Base-by-base conservation (phyloP, 2,888 invertebrate species). In the Idaea aversata region DNA sequence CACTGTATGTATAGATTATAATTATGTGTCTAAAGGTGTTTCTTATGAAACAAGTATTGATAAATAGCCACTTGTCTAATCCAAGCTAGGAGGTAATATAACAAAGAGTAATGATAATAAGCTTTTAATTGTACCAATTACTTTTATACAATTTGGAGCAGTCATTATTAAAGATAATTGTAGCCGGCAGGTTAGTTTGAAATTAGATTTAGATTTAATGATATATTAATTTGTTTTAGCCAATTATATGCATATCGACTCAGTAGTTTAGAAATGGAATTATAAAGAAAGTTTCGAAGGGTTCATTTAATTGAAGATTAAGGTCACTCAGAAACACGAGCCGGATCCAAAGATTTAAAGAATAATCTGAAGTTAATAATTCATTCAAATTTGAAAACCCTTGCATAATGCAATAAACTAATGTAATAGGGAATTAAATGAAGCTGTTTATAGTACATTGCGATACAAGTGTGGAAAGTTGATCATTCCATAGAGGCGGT, bases 21-120 rank as follows among this genome's bases (percentile, higher is more conserved):
- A 47, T 47, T 47, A 47, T 10, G 47, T 47, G 47, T 47, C 47
- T 4, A 47, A 47, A 47, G 47, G 47, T 47, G 47, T 47, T 47
- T 47, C 47, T 47, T 47, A 47, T 47, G 47, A 47, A 47, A 47
- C 47, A 47, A 47, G 47, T 47, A 47, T 47, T 47, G 47, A 47
- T 47, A 47, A 47, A 47, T 47, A 47, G 47, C 47, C 47, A 47
- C 47, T 47, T 47, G 47, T 47, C 47, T 47, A 47, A 47, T 47
- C 47, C 13, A 13, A 47, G 13, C 47, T 47, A 13, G 47, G 47
- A 47, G 47, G 47, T 10, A 47, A 47, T 47, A 47, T 7, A 47
- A 47, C 47, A 47, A 47, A 47, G 47, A 47, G 47, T 47, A 47
- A 47, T 47, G 10, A 13, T 47, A 47, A 47, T 47, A 47, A 47